phyloP scores from a whole-genome alignment of 2,113 vertebrate species.

The Meles meles region DNA sequence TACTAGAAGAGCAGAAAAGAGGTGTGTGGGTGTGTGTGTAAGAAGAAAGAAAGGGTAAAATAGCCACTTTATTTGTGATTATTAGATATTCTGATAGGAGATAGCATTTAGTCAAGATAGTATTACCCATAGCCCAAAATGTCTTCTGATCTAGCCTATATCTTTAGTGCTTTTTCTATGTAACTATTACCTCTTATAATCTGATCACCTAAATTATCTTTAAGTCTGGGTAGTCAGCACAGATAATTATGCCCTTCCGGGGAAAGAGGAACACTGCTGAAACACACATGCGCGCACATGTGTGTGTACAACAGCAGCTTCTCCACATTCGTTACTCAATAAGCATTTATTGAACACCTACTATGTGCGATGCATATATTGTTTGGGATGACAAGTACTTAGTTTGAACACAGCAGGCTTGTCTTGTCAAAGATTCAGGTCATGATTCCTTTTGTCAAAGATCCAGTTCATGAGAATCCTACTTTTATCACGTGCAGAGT shows the following conservation, averaged over 20 bases:
- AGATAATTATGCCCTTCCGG: background rate
- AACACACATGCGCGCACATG: background rate
- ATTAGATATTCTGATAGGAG: background rate
- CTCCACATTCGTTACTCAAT: background rate
- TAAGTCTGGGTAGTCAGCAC: background rate
- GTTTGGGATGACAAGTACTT: background rate
- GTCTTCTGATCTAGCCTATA: background rate
- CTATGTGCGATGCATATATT: background rate
- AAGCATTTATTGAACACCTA: conserved; percentile 30
- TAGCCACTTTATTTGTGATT: background rate
- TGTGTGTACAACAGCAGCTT: background rate
- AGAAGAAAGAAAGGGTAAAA: background rate
- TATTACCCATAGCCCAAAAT: background rate
- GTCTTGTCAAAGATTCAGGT: background rate
- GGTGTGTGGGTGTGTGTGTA: no score
- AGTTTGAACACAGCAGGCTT: background rate
- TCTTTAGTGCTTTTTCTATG: background rate
- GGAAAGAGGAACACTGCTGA: background rate
- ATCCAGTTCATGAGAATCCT: conserved; percentile 8
- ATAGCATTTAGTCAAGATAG: background rate
- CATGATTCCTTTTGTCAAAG: conserved; percentile 33
- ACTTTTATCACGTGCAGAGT: background rate
- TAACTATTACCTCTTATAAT: background rate
- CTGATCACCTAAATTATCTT: conserved; percentile 6
- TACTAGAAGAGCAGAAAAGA: background rate